Conservation (phyloP, 2,888 invertebrate species). For the Hirtodrosophila trivittata region DNA sequence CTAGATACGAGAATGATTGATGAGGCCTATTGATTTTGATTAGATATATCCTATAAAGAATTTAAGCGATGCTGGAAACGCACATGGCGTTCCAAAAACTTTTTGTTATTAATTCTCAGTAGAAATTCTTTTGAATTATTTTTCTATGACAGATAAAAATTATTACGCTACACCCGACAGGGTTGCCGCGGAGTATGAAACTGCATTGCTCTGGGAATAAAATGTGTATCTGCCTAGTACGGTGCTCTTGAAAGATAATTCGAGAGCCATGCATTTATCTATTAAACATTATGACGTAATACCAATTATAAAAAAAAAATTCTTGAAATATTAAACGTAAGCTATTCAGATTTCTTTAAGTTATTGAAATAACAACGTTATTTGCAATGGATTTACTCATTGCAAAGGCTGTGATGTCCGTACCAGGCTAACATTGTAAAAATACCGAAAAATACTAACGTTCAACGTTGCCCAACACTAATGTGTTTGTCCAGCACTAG, state of each 20-base stretch:
- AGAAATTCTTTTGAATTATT: conserved; percentile 38
- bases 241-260: conserved; percentile 11
- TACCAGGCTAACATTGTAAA: conserved; percentile 12
- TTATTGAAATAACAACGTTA: too few relatives aligned
- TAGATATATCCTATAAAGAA: conserved; percentile 7
- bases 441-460: conserved; percentile 20
- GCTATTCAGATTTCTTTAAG: too few relatives aligned
- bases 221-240: conserved; percentile 6
- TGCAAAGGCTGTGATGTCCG: background rate
- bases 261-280: too few relatives aligned
- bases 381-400: too few relatives aligned
- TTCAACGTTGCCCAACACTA: conserved; percentile 37
- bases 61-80: conserved; percentile 22
- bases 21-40: conserved; percentile 47
- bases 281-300: too few relatives aligned
- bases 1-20: conserved; percentile 47
- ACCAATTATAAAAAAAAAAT: too few relatives aligned
- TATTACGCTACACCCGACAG: conserved; percentile 56
- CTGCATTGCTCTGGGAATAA: conserved; percentile 22
- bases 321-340: too few relatives aligned
- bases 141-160: conserved; percentile 30
- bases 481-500: conserved; percentile 44
- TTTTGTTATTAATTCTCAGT: conserved; percentile 23
- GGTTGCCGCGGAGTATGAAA: conserved; percentile 53
- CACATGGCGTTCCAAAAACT: conserved; percentile 42